phyloP scores from a whole-genome alignment of 2,113 vertebrate species.

The Spermophilus dauricus region DNA sequence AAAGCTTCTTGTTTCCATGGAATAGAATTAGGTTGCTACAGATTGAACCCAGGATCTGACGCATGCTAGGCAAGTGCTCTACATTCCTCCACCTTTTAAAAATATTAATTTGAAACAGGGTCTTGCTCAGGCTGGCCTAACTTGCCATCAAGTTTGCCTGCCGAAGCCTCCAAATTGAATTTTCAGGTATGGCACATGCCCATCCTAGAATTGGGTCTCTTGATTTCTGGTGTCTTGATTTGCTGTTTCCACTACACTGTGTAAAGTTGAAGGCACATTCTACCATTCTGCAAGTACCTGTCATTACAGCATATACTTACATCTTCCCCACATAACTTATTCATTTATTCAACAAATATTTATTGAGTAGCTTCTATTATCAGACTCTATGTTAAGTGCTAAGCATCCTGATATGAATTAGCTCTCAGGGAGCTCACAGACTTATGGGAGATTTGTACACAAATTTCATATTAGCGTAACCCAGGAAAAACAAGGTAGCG shows the following conservation, averaged over 20 bases:
- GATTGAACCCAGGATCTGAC: background rate
- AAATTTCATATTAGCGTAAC: slow-evolving; percentile 33
- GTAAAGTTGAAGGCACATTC: background rate
- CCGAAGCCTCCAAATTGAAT: background rate
- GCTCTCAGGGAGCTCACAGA: background rate
- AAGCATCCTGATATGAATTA: slow-evolving; percentile 15
- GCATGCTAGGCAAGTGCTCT: background rate
- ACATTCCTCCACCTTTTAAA: background rate
- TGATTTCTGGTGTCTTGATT: background rate
- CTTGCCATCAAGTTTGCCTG: background rate
- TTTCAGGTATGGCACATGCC: background rate
- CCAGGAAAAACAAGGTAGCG: background rate
- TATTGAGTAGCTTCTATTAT: slow-evolving; percentile 41
- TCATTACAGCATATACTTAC: background rate
- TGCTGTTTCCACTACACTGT: background rate
- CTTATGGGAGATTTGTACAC: background rate
- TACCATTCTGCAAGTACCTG: background rate
- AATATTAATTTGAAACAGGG: background rate
- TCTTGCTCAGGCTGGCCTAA: background rate
- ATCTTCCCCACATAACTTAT: slow-evolving; percentile 11
- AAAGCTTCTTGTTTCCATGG: background rate
- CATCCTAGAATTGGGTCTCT: background rate
- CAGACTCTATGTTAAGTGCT: background rate
- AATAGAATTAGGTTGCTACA: background rate
- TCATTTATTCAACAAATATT: slow-evolving; percentile 65